Evolutionary conservation across 2,113 vertebrate genomes (phyloP), one percentile per base, ranked within the genome.

Genomic region (Pseudorectes ferrugineus): DNA sequence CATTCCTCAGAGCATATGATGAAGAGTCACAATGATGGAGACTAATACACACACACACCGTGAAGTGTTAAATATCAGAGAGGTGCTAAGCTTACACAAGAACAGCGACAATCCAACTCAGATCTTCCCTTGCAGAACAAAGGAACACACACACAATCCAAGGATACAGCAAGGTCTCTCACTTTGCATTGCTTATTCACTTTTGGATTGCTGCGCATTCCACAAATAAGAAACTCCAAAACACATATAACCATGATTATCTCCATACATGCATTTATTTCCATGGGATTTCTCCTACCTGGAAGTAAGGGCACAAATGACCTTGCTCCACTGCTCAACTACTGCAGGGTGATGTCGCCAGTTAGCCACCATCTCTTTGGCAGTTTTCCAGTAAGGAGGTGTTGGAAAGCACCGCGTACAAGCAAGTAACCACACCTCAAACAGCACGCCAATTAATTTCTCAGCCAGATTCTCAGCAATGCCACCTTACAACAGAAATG

Each of bases 321-420:
- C 99, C 92, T 99, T 99, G 98, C 98, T 99, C 99, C 99, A 99
- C 96, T 99, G 99, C 93, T 99, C 99, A 13, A 99, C 99, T n/a
- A 99, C 99, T 45, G 99, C 99, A 15, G 99, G 98, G 95, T 99
- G 99, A 96, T 99, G 99, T 95, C 99, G 98, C 99, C 99, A 99
- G 96, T 99, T 99, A 85, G 99, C 99, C 96, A 99, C 98, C 99
- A 99, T 99, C 97, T 99, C 99, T 94, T 98, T 98, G 78, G 99
- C 99, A 16, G 99, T 99, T 96, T 99, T 99, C 99, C 99, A 99
- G 63, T 99, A 99, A 5, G 99, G 99, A 18, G 99, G 99, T 12
- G 99, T 99, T 58, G 99, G 99, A 85, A 99, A 99, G 97, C 99
- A 99, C 86, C 99, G 98, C 0, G 98, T 98, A 49, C 99, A 99